Evolutionary conservation across 2,797 vertebrate species (phyloP).

Genomic region (Aphelocoma californica): DNA sequence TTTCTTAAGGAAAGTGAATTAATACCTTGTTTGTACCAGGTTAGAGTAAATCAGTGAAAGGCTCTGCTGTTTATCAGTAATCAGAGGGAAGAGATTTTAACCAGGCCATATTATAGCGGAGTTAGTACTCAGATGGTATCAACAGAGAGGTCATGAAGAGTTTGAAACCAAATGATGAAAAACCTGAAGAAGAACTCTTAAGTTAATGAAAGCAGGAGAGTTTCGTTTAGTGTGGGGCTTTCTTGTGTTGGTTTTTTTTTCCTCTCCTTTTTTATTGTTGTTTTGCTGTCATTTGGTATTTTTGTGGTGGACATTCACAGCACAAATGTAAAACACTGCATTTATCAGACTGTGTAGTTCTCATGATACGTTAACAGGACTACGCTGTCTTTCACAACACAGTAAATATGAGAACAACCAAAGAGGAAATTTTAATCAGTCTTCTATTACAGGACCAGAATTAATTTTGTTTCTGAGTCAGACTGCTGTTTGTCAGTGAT

Average conservation of each 20-base stretch:
- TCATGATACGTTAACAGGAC: background rate
- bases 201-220: background rate
- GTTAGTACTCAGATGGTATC: background rate
- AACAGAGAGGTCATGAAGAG: background rate
- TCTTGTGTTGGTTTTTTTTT: background rate
- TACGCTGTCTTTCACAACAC: background rate
- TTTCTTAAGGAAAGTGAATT: background rate
- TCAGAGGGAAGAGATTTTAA: background rate
- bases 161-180: background rate
- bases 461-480: background rate
- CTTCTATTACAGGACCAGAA: background rate
- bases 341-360: background rate
- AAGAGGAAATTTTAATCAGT: background rate
- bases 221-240: fast-evolving
- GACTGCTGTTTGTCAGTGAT: background rate
- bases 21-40: background rate
- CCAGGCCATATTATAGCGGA: background rate
- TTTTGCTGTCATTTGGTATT: background rate
- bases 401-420: background rate
- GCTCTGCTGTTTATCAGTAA: background rate
- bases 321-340: background rate
- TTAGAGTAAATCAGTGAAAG: background rate
- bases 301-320: background rate
- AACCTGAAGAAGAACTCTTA: background rate
- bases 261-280: background rate